Percentiles rank a stretch among this genome's conserved stretches.
These are phyloP conservation scores for Virgularia gustaviana DNA, from an alignment of 92 coral and sea anemone genomes.

Conservation along the genomic window DNA sequence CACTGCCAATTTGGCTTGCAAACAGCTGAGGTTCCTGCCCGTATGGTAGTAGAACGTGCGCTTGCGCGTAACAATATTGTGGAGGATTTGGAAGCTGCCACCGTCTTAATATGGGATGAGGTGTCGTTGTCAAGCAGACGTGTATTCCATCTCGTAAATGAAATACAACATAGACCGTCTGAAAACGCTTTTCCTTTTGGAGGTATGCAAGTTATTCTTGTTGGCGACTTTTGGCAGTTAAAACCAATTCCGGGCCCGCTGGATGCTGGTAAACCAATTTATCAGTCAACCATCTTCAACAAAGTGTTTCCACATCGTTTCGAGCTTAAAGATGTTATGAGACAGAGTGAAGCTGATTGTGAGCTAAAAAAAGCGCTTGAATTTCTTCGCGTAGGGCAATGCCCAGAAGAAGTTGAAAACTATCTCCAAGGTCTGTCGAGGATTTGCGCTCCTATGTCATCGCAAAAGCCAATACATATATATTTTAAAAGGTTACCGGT, in stretches of 20 bases:
- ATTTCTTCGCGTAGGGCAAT: slow-evolving; percentile 12
- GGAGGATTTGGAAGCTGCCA: slow-evolving; percentile 6
- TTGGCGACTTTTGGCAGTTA: slow-evolving; percentile 55
- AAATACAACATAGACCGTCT: slow-evolving; percentile 33
- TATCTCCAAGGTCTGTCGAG: slow-evolving; percentile 20
- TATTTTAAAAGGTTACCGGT: slow-evolving; percentile 54
- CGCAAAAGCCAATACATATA: slow-evolving; percentile 34
- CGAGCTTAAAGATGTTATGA: slow-evolving; percentile 32
- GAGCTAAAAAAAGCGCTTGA: slow-evolving; percentile 5
- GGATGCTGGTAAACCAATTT: slow-evolving; percentile 55
- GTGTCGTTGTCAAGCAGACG: slow-evolving; percentile 52
- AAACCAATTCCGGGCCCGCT: slow-evolving; percentile 46
- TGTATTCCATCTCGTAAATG: slow-evolving; percentile 46
- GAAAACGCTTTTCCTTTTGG: slow-evolving; percentile 28
- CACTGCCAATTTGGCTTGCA: slow-evolving; percentile 40
- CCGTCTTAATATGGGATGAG: slow-evolving; percentile 51
- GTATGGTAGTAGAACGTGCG: slow-evolving; percentile 25
- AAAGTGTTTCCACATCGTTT: slow-evolving; percentile 49
- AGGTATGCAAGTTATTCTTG: slow-evolving; percentile 52
- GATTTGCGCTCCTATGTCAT: neutral
- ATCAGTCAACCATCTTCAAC: slow-evolving; percentile 35
- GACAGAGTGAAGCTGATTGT: slow-evolving; percentile 29
- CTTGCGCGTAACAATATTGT: slow-evolving; percentile 2
- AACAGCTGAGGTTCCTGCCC: slow-evolving; percentile 46
- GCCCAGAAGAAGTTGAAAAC: slow-evolving; percentile 15